Conservation (phyloP, 2,888 invertebrate species). For the Eupithecia abbreviata region DNA sequence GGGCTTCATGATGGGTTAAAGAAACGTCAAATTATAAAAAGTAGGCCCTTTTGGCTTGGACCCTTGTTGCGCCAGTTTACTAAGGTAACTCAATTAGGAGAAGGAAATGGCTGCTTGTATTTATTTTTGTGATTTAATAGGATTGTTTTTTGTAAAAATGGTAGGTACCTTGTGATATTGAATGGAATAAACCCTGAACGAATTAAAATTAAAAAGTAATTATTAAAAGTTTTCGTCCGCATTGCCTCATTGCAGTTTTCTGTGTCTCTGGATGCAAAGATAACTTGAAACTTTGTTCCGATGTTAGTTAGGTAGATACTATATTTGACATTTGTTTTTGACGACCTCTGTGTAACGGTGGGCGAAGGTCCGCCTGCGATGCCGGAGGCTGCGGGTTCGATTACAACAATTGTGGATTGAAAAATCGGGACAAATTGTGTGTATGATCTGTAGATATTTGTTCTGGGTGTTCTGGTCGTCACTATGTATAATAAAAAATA, state of each 20-base stretch:
- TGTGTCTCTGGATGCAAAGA: neutral
- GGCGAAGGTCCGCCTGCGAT: no score
- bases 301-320: no score
- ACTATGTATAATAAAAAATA: no score
- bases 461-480: no score
- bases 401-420: no score
- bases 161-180: neutral
- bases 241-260: neutral
- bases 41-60: neutral
- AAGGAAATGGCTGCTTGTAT: neutral
- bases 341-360: no score
- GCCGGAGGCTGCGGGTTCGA: no score
- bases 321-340: no score
- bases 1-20: neutral
- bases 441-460: no score
- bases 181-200: no score
- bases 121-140: neutral
- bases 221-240: neutral
- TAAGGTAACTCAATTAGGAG: neutral
- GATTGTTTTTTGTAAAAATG: neutral
- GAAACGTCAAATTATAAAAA: conserved; percentile 22
- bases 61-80: neutral
- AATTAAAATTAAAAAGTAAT: no score
- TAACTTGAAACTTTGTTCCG: neutral
- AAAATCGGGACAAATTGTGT: no score